These are phyloP conservation scores for Morus bassanus DNA, from an alignment of 2,797 vertebrate genomes.

Conservation along the genomic window DNA sequence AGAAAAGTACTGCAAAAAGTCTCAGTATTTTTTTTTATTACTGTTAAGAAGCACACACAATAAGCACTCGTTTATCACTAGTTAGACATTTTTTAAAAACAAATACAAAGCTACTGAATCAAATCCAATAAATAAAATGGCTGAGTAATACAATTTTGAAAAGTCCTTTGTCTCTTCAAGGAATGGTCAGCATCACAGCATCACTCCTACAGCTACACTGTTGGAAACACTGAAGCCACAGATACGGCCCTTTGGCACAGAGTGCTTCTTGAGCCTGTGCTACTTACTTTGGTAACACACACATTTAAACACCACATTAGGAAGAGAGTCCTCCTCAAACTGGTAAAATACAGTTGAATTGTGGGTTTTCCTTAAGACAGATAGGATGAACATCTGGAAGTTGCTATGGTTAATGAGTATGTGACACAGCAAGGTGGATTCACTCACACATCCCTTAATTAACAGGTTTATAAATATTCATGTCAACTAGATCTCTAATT, in stretches of 20 bases:
- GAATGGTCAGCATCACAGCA: neutral
- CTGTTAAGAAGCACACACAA: neutral
- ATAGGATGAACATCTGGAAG: neutral
- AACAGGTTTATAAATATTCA: conserved; percentile 65
- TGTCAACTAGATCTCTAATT: conserved; percentile 47
- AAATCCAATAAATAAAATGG: neutral
- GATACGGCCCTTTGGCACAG: rapidly evolving
- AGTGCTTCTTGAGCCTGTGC: neutral
- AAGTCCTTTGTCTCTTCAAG: neutral
- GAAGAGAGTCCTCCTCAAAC: neutral
- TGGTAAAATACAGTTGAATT: neutral
- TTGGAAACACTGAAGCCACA: neutral
- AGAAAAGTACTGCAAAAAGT: neutral
- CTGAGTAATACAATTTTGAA: neutral
- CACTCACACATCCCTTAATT: conserved; percentile 45
- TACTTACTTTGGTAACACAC: neutral
- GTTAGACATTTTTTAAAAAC: neutral
- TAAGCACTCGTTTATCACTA: neutral
- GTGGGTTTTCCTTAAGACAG: neutral
- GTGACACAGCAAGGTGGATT: conserved; percentile 2
- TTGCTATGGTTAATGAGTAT: neutral
- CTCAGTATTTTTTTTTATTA: neutral
- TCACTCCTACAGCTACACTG: neutral
- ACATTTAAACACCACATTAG: neutral
- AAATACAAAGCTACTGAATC: neutral